phyloP scores from a whole-genome alignment of 2,797 vertebrate genomes.

The Pseudochromis fuscus region DNA sequence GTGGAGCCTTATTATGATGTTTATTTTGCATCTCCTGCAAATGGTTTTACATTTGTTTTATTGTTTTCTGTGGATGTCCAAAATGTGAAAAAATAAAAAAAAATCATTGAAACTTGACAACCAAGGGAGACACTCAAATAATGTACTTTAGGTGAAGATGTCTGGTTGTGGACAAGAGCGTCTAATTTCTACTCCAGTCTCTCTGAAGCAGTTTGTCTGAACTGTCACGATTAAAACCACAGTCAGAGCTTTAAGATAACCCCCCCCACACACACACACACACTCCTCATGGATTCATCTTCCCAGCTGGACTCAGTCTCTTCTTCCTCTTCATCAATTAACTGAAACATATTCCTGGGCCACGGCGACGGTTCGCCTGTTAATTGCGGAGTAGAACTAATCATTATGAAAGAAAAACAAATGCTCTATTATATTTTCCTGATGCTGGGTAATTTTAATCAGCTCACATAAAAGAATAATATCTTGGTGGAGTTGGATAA shows the following conservation, averaged over 20 bases:
- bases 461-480: conserved; percentile 65
- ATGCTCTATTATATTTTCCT: conserved; percentile 59
- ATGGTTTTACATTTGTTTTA: too few species aligned
- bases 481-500: conserved; percentile 60
- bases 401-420: conserved; percentile 76
- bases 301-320: conserved; percentile 38
- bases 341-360: conserved; percentile 46
- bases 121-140: too few species aligned
- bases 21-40: too few species aligned
- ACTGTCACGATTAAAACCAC: conserved; percentile 9
- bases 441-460: conserved; percentile 65
- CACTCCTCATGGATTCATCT: not conserved
- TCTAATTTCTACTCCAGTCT: not conserved
- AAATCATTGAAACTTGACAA: too few species aligned
- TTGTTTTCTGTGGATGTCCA: too few species aligned
- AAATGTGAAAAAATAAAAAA: too few species aligned
- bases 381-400: conserved; percentile 87
- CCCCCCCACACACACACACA: too few species aligned
- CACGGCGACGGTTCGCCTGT: conserved; percentile 73
- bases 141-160: too few species aligned
- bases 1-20: too few species aligned
- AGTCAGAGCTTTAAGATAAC: not conserved
- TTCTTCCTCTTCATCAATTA: conserved; percentile 73
- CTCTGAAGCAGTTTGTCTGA: not conserved
- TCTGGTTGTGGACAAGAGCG: not conserved